Conservation (phyloP, 2,797 vertebrate species). For the Crypturellus tataupa region DNA sequence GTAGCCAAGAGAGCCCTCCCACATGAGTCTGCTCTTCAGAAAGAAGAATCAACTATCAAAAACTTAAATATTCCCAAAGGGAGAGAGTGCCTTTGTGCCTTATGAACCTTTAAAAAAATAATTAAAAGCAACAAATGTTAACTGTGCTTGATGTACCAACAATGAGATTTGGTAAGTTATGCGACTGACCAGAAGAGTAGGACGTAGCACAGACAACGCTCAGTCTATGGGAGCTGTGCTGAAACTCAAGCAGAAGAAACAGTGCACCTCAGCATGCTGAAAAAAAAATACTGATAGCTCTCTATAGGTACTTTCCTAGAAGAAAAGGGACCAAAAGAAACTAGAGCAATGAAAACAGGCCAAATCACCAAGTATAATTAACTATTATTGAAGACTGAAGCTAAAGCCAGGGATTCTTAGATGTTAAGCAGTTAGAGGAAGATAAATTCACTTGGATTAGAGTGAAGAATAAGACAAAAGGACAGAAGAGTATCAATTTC, state of each 20-base stretch:
- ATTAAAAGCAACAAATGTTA: neutral
- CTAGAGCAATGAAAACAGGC: neutral
- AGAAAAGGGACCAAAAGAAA: neutral
- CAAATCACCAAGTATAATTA: neutral
- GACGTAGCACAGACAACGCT: neutral
- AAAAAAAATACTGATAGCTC: neutral
- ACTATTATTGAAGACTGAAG: neutral
- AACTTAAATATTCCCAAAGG: neutral
- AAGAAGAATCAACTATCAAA: neutral
- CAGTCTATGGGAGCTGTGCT: neutral
- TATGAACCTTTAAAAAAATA: neutral
- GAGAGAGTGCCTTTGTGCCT: neutral
- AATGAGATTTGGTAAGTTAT: neutral
- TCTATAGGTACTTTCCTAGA: neutral
- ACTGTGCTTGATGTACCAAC: neutral
- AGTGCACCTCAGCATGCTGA: neutral
- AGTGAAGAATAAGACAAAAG: neutral
- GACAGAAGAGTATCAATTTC: neutral
- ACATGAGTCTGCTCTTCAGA: neutral
- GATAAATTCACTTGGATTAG: neutral
- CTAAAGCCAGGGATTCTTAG: neutral
- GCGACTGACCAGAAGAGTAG: neutral
- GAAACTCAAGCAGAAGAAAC: neutral
- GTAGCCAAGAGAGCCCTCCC: neutral
- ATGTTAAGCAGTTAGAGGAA: neutral